phyloP scores from a whole-genome alignment of 1,140 invertebrate species.

The Onthophagus taurus region DNA sequence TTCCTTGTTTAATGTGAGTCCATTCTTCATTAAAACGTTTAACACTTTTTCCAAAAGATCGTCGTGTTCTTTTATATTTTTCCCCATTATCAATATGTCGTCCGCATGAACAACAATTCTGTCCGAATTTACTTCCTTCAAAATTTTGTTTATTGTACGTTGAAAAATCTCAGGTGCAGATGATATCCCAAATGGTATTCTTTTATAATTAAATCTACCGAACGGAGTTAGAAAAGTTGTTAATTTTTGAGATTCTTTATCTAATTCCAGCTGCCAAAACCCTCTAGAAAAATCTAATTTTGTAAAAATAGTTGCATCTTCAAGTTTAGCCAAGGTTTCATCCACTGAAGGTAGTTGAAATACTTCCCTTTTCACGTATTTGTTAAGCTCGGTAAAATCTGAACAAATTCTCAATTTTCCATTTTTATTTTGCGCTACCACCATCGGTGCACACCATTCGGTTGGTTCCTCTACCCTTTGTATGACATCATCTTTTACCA shows the following conservation, averaged over 20 bases:
- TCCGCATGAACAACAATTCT: not conserved
- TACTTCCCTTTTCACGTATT: slow-evolving; percentile 19
- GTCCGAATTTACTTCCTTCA: not conserved
- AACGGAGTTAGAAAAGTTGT: slow-evolving; percentile 36
- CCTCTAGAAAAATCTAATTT: slow-evolving; percentile 31
- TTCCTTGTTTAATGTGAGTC: slow-evolving; percentile 2
- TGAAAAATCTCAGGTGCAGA: slow-evolving; percentile 22
- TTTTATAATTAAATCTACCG: slow-evolving; percentile 30
- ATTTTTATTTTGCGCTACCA: not conserved
- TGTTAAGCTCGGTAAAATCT: slow-evolving; percentile 27
- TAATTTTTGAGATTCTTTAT: slow-evolving; percentile 25
- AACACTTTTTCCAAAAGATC: not conserved
- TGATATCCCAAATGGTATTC: slow-evolving; percentile 35
- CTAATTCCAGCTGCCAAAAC: slow-evolving; percentile 33
- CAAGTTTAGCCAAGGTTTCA: slow-evolving; percentile 14
- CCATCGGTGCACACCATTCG: slow-evolving; percentile 16
- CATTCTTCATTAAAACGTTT: slow-evolving; percentile 1
- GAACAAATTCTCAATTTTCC: not conserved
- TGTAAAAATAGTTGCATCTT: slow-evolving; percentile 26
- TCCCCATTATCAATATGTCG: not conserved
- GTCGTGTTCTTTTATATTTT: not conserved
- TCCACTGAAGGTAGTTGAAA: slow-evolving; percentile 1
- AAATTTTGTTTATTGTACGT: slow-evolving; percentile 5
- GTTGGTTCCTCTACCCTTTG: slow-evolving; percentile 24
- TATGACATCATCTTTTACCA: slow-evolving; percentile 18